phyloP scores from a whole-genome alignment of 2,797 vertebrate genomes.

The Arremon aurantiirostris region DNA sequence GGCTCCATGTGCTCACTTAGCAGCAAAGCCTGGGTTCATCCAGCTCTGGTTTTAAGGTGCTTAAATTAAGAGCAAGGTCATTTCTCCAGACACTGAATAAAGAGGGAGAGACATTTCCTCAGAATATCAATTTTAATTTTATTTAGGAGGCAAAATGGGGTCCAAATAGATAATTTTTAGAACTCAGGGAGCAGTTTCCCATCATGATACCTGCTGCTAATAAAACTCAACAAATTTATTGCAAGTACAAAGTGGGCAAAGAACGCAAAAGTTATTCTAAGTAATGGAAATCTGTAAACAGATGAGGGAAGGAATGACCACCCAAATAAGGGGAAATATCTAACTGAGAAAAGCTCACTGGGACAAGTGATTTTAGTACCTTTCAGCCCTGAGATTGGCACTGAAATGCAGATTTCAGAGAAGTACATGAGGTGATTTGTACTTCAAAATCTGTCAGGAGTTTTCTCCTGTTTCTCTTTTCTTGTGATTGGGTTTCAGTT shows the following conservation, averaged over 20 bases:
- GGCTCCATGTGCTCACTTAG: not conserved
- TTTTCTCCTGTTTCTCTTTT: not conserved
- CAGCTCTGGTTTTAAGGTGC: not conserved
- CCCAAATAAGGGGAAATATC: not conserved
- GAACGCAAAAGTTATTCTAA: not conserved
- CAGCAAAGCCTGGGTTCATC: not conserved
- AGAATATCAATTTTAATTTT: not conserved
- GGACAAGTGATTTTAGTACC: not conserved
- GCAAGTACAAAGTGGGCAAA: not conserved
- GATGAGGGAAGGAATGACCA: not conserved
- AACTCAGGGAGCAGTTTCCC: not conserved
- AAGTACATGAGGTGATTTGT: accelerated
- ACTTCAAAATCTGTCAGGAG: accelerated
- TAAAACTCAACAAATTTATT: not conserved
- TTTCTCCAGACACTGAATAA: not conserved
- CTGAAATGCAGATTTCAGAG: not conserved
- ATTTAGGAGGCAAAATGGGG: not conserved
- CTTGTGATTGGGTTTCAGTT: not conserved
- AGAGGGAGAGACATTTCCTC: not conserved
- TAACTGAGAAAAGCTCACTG: not conserved
- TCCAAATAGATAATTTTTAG: not conserved
- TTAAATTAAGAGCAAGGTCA: not conserved
- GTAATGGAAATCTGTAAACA: not conserved
- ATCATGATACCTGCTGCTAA: not conserved
- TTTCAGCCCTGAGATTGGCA: not conserved